Evolutionary conservation across 1,140 invertebrate genomes (phyloP).

Genomic region (Triops cancriformis): DNA sequence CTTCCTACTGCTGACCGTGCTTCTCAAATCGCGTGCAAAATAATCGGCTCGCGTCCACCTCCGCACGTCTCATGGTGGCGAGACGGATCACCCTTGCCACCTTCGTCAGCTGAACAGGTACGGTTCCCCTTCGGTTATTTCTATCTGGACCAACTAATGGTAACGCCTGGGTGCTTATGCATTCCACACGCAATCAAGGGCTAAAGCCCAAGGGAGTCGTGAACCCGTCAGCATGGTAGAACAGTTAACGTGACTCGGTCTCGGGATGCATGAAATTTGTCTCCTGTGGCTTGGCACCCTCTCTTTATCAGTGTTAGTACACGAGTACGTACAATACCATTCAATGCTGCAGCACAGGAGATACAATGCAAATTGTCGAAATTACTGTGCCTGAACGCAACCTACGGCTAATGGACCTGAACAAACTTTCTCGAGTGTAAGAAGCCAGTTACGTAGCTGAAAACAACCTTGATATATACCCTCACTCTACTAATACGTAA

Average conservation of each 20-base stretch:
- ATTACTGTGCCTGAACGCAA: too few species aligned
- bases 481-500: too few species aligned
- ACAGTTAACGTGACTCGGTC: background rate
- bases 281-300: background rate
- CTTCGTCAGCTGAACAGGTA: constrained; percentile 20
- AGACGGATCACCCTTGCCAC: constrained; percentile 42
- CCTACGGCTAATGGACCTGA: too few species aligned
- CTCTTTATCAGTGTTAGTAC: too few species aligned
- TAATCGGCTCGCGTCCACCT: constrained; percentile 64
- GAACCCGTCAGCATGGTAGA: background rate
- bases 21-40: constrained; percentile 47
- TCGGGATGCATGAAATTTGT: background rate
- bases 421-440: too few species aligned
- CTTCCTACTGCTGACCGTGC: constrained; percentile 21
- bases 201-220: background rate
- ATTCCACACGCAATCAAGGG: background rate
- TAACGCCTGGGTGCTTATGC: background rate
- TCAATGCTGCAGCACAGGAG: too few species aligned
- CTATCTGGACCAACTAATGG: background rate
- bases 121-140: background rate
- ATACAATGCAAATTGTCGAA: too few species aligned
- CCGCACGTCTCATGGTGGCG: constrained; percentile 72
- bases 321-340: too few species aligned
- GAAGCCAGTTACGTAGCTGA: too few species aligned
- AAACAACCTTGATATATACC: too few species aligned